These are phyloP conservation scores for Vidua macroura DNA, from an alignment of 2,113 vertebrate species.

Conservation along the genomic window DNA sequence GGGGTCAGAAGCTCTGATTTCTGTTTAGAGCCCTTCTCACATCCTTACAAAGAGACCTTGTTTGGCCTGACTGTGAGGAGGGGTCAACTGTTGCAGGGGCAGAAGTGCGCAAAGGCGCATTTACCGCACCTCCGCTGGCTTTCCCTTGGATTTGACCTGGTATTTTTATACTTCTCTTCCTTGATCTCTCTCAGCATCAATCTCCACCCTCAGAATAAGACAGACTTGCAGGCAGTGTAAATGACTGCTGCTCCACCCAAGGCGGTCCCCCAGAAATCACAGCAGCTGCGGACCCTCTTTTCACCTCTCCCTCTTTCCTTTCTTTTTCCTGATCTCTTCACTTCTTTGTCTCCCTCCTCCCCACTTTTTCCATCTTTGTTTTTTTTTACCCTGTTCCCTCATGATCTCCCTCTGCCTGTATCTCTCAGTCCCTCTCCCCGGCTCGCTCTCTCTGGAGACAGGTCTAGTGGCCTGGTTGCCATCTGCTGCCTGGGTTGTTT, in stretches of 20 bases:
- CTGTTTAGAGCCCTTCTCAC: neutral
- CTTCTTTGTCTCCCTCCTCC: neutral
- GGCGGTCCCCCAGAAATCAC: neutral
- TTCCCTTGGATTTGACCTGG: neutral
- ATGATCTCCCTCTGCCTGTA: neutral
- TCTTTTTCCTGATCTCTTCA: neutral
- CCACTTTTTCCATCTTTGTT: slow-evolving; percentile 17
- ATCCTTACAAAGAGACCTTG: neutral
- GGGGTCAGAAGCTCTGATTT: neutral
- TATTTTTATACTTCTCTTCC: neutral
- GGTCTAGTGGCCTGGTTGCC: slow-evolving; percentile 81
- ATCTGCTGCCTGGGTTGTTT: slow-evolving; percentile 76
- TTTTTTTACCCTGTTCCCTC: neutral
- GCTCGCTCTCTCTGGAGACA: slow-evolving; percentile 74
- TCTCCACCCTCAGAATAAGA: neutral
- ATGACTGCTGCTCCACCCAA: neutral
- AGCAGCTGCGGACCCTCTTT: neutral
- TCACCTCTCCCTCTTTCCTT: neutral
- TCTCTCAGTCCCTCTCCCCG: slow-evolving; percentile 43
- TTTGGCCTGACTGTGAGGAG: neutral
- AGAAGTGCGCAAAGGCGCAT: rapidly evolving
- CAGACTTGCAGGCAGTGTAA: neutral
- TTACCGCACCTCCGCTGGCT: rapidly evolving
- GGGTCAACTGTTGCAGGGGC: neutral
- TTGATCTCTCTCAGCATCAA: neutral